Evolutionary conservation across 2,113 vertebrate genomes (phyloP).

Genomic region (Dunckerocampus dactyliophorus): DNA sequence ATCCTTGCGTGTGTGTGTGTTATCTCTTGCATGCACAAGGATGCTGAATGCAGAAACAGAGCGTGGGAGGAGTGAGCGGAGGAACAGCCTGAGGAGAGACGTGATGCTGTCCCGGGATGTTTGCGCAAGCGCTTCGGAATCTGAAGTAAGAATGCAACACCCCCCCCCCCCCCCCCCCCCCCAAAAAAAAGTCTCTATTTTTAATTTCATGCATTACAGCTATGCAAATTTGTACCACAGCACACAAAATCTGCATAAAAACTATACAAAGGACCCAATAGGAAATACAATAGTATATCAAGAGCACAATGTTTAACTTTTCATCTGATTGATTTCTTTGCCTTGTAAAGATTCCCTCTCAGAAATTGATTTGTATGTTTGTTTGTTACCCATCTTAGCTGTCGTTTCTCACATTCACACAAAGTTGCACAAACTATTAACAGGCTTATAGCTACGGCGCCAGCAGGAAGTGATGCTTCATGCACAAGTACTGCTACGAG

Average conservation of each 20-base stretch:
- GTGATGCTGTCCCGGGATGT: slow-evolving; percentile 34
- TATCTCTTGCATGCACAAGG: slow-evolving; percentile 41
- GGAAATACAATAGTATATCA: background rate
- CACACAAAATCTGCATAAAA: background rate
- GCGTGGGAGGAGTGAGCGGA: slow-evolving; percentile 43
- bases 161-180: too few relatives aligned
- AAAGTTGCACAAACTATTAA: slow-evolving; percentile 29
- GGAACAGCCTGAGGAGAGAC: slow-evolving; percentile 63
- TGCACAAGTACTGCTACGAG: slow-evolving; percentile 20
- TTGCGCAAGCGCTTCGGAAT: slow-evolving; percentile 38
- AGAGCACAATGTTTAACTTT: background rate
- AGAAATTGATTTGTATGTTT: slow-evolving; percentile 17
- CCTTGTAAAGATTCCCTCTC: too few relatives aligned
- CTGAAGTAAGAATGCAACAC: slow-evolving; percentile 49
- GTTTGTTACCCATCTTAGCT: slow-evolving; percentile 19
- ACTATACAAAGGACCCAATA: background rate
- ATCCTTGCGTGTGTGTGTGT: slow-evolving; percentile 1
- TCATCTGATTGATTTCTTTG: too few relatives aligned
- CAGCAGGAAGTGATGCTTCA: slow-evolving; percentile 21
- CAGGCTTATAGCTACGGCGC: slow-evolving; percentile 21
- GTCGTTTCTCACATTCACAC: slow-evolving; percentile 22
- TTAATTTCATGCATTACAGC: background rate
- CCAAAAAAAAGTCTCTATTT: slow-evolving; percentile 16
- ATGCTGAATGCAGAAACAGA: slow-evolving; percentile 48
- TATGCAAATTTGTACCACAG: background rate